Percentiles rank a stretch among this genome's conserved stretches.
Conservation (phyloP, 2,888 invertebrate genomes). For the Metallyticus violacea region DNA sequence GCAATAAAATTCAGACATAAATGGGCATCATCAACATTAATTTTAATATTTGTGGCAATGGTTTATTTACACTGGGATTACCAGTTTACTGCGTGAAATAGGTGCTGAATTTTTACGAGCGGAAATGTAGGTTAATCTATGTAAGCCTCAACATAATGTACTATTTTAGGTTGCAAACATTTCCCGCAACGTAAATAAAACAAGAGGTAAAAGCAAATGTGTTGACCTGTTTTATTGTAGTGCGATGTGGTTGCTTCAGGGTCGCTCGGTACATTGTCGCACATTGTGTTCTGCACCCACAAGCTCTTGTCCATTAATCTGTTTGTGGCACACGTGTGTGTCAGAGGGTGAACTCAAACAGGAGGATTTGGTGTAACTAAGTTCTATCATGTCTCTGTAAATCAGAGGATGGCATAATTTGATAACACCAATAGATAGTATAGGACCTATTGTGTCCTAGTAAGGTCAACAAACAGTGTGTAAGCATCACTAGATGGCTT, state of each 20-base stretch:
- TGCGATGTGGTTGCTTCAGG: background rate
- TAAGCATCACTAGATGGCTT: no score
- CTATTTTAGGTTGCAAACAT: background rate
- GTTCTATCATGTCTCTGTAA: background rate
- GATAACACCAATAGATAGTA: background rate
- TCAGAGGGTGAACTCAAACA: background rate
- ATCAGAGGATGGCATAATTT: background rate
- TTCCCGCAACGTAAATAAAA: background rate
- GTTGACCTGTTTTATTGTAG: background rate
- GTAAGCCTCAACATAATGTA: background rate
- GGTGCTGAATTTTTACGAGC: background rate
- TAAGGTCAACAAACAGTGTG: no score
- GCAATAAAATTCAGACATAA: background rate
- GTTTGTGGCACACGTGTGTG: background rate
- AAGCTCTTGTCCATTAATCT: background rate
- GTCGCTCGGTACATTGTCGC: background rate
- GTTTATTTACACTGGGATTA: background rate
- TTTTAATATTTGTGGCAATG: background rate
- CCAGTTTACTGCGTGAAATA: background rate
- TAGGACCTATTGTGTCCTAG: background rate
- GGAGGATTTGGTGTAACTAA: background rate
- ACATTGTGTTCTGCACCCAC: background rate
- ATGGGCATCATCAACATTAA: background rate
- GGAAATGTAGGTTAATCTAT: background rate
- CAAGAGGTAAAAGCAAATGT: background rate